Percentiles rank a stretch among this genome's conserved stretches.
These are phyloP conservation scores for Dryocosmus kuriphilus DNA, from an alignment of 2,888 invertebrate genomes.

Conservation along the genomic window DNA sequence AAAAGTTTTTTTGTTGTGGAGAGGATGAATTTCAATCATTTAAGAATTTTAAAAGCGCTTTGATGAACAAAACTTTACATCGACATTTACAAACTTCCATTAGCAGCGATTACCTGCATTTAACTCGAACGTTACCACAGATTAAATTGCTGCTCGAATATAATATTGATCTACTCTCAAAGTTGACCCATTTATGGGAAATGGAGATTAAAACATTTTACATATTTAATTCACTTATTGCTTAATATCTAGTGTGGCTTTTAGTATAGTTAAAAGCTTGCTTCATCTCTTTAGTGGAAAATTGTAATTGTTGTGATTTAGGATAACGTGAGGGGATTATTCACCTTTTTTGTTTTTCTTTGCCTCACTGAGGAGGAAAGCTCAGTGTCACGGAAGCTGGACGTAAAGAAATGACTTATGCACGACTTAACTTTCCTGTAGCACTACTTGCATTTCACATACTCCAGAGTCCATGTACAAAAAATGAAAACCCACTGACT, in stretches of 20 bases:
- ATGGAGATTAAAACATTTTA: neutral
- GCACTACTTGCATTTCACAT: neutral
- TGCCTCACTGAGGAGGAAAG: neutral
- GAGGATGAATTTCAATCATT: neutral
- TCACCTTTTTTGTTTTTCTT: neutral
- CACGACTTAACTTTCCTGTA: neutral
- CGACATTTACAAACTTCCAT: neutral
- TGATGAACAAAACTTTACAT: neutral
- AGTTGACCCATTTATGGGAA: conserved; percentile 2
- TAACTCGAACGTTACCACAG: neutral
- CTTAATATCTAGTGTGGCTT: neutral
- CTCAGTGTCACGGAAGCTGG: neutral
- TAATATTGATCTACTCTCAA: neutral
- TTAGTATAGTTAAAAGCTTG: neutral
- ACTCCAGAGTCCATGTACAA: neutral
- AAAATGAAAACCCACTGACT: neutral
- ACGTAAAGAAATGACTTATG: neutral
- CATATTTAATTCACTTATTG: neutral
- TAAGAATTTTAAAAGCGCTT: neutral
- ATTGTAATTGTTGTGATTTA: neutral
- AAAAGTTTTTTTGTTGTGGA: neutral
- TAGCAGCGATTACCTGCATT: neutral
- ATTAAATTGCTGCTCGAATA: neutral
- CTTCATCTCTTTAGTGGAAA: neutral
- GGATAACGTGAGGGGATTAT: neutral